Conservation (phyloP, 2,113 vertebrate genomes). For the Gobiocypris rarus region DNA sequence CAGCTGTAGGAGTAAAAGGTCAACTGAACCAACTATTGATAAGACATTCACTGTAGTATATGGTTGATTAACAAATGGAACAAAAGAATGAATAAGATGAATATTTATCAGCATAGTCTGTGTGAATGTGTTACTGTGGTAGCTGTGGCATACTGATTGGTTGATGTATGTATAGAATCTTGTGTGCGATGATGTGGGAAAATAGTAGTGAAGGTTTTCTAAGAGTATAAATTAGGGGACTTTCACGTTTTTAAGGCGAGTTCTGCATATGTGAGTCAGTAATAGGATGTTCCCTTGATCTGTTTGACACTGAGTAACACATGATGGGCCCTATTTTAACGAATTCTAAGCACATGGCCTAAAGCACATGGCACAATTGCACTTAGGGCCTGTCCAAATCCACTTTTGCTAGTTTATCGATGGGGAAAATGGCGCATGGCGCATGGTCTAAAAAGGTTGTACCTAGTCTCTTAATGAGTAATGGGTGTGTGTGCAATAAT, state of each 20-base stretch:
- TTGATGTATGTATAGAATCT: no score
- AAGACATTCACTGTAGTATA: neutral
- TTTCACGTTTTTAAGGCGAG: neutral
- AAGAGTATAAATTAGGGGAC: neutral
- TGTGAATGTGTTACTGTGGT: neutral
- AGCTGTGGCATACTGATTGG: no score
- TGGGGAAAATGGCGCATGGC: no score
- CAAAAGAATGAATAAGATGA: neutral
- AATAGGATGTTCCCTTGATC: neutral
- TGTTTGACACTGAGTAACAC: neutral
- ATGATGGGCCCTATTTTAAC: no score
- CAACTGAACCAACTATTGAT: constrained; percentile 17
- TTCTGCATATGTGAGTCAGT: neutral
- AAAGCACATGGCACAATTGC: no score
- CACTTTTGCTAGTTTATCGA: no score
- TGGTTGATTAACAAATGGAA: neutral
- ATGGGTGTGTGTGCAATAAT: no score
- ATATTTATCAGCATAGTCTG: neutral
- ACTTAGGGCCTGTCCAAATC: no score
- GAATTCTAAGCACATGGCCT: no score
- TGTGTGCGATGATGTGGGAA: neutral
- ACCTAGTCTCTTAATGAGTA: no score
- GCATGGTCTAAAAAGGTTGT: no score
- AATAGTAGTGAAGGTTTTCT: neutral
- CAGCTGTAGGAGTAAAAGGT: constrained; percentile 70